Conservation (phyloP, 2,888 invertebrate species). For the Dolichomitus sp. region DNA sequence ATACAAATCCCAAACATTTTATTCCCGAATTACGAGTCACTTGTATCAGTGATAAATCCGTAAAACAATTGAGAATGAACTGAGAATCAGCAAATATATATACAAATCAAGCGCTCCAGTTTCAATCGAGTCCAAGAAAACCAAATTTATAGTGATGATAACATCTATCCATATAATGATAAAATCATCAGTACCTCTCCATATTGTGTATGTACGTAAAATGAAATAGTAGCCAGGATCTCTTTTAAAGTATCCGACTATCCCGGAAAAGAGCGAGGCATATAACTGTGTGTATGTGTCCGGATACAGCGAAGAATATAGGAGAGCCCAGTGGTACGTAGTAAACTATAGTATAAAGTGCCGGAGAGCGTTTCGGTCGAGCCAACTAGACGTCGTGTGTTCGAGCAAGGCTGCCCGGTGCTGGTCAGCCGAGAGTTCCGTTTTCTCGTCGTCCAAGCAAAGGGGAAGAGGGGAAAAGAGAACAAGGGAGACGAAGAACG, state of each 20-base stretch:
- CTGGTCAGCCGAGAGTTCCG: constrained; percentile 64
- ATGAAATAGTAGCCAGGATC: constrained; percentile 38
- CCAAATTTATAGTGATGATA: neutral
- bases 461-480: neutral
- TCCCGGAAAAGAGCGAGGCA: constrained; percentile 24
- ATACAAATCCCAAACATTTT: no score
- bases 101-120: neutral
- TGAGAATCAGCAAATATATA: neutral
- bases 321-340: constrained; percentile 46
- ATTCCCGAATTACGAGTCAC: no score
- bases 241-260: constrained; percentile 55
- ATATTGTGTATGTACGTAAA: constrained; percentile 23
- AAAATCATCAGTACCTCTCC: constrained; percentile 44
- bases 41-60: no score
- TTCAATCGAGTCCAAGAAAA: neutral
- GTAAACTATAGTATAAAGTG: constrained; percentile 66
- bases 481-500: constrained; percentile 15
- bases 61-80: no score
- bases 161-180: constrained; percentile 17
- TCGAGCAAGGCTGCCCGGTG: constrained; percentile 14
- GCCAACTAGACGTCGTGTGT: constrained; percentile 34
- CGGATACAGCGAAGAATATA: constrained; percentile 12
- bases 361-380: constrained; percentile 42
- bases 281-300: neutral
- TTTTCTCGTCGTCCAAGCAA: constrained; percentile 15